Evolutionary conservation across 1,140 invertebrate genomes (phyloP).

Genomic region (Brachionus rotundiformis): DNA sequence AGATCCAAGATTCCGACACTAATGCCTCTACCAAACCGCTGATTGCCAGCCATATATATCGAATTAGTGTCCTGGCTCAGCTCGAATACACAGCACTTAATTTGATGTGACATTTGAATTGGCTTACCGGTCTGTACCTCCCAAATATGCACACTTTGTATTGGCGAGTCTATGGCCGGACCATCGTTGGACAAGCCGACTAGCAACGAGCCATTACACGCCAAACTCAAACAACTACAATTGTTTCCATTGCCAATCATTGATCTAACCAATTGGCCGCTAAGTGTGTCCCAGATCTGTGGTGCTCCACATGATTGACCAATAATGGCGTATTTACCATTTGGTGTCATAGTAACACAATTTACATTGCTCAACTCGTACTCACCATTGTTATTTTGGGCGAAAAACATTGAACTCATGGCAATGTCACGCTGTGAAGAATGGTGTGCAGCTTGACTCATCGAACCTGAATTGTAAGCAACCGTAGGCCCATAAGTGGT

Average conservation of each 20-base stretch:
- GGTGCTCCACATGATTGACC: slow-evolving; percentile 39
- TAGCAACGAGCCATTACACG: slow-evolving; percentile 48
- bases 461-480: not conserved
- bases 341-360: slow-evolving; percentile 37
- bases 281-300: slow-evolving; percentile 51
- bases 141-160: slow-evolving; percentile 44
- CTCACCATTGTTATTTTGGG: slow-evolving; percentile 21
- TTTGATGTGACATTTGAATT: slow-evolving; percentile 52
- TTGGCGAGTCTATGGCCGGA: not conserved
- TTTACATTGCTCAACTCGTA: slow-evolving; percentile 49
- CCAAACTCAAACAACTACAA: slow-evolving; percentile 34
- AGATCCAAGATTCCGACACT: slow-evolving; percentile 50
- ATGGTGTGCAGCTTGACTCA: not conserved
- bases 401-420: slow-evolving; percentile 45
- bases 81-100: slow-evolving; percentile 52
- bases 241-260: not conserved
- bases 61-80: slow-evolving; percentile 48
- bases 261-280: slow-evolving; percentile 15
- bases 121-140: slow-evolving; percentile 32
- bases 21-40: slow-evolving; percentile 48
- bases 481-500: not conserved
- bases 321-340: slow-evolving; percentile 52
- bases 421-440: slow-evolving; percentile 29
- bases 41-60: slow-evolving; percentile 52
- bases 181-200: slow-evolving; percentile 50